These are phyloP conservation scores for Parnassius smintheus DNA, from an alignment of 2,888 invertebrate species.

Conservation along the genomic window DNA sequence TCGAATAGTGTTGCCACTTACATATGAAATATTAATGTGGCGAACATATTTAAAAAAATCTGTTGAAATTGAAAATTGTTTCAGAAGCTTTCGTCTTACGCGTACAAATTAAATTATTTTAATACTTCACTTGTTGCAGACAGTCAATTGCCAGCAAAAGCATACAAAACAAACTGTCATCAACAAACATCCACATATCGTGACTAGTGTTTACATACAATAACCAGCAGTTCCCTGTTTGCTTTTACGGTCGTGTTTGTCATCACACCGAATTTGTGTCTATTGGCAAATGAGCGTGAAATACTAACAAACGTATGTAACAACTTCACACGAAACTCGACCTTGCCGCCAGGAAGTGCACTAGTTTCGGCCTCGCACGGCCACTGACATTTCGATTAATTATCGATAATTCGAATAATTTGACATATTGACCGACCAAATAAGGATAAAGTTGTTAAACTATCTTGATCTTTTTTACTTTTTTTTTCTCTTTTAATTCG, in stretches of 20 bases:
- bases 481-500: too few relatives aligned
- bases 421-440: background rate
- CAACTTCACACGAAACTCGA: slow-evolving; percentile 18
- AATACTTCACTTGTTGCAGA: too few relatives aligned
- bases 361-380: slow-evolving; percentile 29
- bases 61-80: too few relatives aligned
- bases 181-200: slow-evolving; percentile 6
- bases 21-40: too few relatives aligned
- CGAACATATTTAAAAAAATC: too few relatives aligned
- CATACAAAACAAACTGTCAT: background rate
- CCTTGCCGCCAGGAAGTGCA: slow-evolving; percentile 31
- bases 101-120: too few relatives aligned
- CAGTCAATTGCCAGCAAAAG: slow-evolving; percentile 2
- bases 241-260: slow-evolving; percentile 12
- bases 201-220: slow-evolving; percentile 18
- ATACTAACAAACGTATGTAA: slow-evolving; percentile 18
- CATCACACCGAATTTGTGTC: slow-evolving; percentile 10
- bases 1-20: too few relatives aligned
- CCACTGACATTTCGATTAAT: slow-evolving; percentile 31
- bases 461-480: too few relatives aligned
- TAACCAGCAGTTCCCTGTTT: slow-evolving; percentile 14
- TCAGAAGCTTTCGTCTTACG: too few relatives aligned
- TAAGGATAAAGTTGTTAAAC: too few relatives aligned
- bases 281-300: slow-evolving; percentile 26
- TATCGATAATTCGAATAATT: slow-evolving; percentile 32